phyloP scores from a whole-genome alignment of 2,888 invertebrate genomes.

The Dysmachus trigonus region DNA sequence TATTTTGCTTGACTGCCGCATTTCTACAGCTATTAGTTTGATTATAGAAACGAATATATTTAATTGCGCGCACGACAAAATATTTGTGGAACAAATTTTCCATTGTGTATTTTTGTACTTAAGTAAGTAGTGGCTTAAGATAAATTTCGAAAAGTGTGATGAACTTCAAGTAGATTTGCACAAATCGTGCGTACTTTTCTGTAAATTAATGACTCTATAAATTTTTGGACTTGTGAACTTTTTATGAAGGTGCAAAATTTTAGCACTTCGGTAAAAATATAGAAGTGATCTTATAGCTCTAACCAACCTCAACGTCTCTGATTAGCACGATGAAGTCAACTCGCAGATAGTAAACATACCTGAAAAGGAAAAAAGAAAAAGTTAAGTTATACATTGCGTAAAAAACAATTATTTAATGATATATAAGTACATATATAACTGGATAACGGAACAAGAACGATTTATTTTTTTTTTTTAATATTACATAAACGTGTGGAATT shows the following conservation, averaged over 20 bases:
- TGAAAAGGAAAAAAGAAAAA: neutral
- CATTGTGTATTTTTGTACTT: neutral
- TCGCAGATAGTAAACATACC: neutral
- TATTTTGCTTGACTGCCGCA: neutral
- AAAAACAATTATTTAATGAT: neutral
- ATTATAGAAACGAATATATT: neutral
- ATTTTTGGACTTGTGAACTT: neutral
- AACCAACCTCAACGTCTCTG: neutral
- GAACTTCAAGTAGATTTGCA: neutral
- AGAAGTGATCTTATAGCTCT: neutral
- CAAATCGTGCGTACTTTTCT: neutral
- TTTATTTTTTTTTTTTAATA: neutral
- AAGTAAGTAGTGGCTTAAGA: neutral
- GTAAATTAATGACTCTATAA: neutral
- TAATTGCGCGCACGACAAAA: neutral
- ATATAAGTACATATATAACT: neutral
- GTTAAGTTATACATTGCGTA: neutral
- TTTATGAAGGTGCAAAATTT: neutral
- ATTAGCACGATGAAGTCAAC: neutral
- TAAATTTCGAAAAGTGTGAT: neutral
- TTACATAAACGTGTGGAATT: neutral
- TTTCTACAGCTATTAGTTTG: neutral
- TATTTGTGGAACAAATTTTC: neutral
- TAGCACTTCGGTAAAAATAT: neutral
- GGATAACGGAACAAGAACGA: neutral